phyloP scores from a whole-genome alignment of 2,797 vertebrate genomes.

The Centroberyx gerrardi region DNA sequence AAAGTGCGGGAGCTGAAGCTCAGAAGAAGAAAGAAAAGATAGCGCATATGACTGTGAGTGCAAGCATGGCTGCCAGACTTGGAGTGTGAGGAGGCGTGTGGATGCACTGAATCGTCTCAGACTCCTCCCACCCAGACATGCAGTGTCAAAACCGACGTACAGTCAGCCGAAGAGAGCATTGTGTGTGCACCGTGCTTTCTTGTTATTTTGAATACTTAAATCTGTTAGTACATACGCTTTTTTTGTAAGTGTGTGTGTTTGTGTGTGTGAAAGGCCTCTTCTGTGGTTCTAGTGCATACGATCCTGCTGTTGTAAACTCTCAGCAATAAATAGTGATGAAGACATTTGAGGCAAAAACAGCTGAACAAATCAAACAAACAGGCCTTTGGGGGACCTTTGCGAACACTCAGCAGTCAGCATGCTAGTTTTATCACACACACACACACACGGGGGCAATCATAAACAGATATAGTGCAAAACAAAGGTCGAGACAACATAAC shows the following conservation, averaged over 20 bases:
- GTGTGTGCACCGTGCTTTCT: background rate
- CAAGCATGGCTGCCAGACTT: conserved; percentile 14
- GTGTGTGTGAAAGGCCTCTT: conserved; percentile 2
- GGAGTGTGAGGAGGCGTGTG: conserved; percentile 1
- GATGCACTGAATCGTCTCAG: conserved; percentile 4
- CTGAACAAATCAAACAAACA: conserved; percentile 49
- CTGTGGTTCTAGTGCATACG: background rate
- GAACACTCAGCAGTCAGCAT: conserved; percentile 9
- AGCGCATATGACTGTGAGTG: background rate
- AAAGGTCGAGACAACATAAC: background rate
- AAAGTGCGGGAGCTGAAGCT: conserved; percentile 23
- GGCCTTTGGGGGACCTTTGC: conserved; percentile 14
- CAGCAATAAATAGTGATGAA: conserved; percentile 31
- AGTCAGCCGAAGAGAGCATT: background rate
- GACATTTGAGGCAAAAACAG: conserved; percentile 45
- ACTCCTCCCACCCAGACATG: conserved; percentile 15
- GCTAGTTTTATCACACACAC: background rate
- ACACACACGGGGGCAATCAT: background rate
- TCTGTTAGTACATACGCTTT: background rate
- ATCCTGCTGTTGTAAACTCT: conserved; percentile 29
- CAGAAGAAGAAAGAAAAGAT: background rate
- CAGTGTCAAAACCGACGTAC: conserved; percentile 7
- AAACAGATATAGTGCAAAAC: background rate
- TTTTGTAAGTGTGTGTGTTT: conserved; percentile 9
- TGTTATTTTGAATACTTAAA: background rate